A percentile compares a stretch with the other conserved stretches of the same genome.
phyloP scores from a whole-genome alignment of 2,888 invertebrate genomes.

The Nephrotoma guestfalica region DNA sequence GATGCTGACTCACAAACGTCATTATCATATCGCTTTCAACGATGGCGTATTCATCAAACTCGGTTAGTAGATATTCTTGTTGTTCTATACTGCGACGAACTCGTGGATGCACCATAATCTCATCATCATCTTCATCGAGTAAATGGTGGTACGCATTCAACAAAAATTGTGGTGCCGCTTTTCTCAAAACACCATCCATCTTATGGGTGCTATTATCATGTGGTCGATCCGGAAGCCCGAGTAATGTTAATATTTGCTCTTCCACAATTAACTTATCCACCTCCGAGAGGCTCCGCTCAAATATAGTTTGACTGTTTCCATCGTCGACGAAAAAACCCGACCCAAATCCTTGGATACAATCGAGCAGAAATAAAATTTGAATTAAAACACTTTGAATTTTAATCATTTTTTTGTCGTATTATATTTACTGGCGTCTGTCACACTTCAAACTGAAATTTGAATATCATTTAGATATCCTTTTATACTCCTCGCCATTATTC shows the following conservation, averaged over 20 bases:
- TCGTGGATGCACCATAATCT: conserved; percentile 35
- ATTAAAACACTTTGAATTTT: background rate
- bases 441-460: background rate
- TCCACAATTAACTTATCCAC: conserved; percentile 72
- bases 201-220: conserved; percentile 6
- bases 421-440: background rate
- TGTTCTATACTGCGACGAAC: conserved; percentile 42
- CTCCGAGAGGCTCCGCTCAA: conserved; percentile 57
- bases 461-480: background rate
- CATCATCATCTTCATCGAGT: conserved; percentile 43
- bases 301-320: conserved; percentile 70
- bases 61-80: conserved; percentile 52
- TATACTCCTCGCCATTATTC: background rate
- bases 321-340: conserved; percentile 78
- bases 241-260: conserved; percentile 73
- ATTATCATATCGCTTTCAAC: conserved; percentile 89
- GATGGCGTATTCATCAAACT: conserved; percentile 68
- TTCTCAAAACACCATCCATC: conserved; percentile 24
- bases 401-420: background rate
- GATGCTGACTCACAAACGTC: conserved; percentile 81
- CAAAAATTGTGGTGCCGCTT: conserved; percentile 76
- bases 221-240: conserved; percentile 76
- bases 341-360: conserved; percentile 28
- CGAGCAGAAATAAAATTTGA: background rate
- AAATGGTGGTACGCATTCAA: conserved; percentile 69